A percentile compares a stretch with the other conserved stretches of the same genome.
Conservation (phyloP, 2,888 invertebrate genomes). For the Folsomia candida region DNA sequence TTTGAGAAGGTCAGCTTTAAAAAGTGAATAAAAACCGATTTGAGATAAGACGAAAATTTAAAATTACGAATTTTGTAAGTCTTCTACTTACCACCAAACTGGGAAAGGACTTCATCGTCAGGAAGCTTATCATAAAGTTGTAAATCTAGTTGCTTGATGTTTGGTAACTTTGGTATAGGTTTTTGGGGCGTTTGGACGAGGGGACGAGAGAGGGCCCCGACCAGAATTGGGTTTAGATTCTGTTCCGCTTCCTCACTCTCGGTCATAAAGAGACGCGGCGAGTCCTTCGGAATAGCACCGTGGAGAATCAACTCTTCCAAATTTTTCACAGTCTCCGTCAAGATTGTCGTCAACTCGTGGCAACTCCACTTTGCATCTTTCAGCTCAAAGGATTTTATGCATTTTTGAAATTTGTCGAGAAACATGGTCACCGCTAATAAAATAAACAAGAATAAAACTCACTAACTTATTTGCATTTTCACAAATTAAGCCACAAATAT, state of each 20-base stretch:
- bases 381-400: conserved; percentile 30
- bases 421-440: conserved; percentile 32
- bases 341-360: conserved; percentile 25
- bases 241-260: background rate
- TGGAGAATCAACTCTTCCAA: conserved; percentile 32
- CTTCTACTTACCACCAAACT: conserved; percentile 22
- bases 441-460: too few relatives aligned
- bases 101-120: conserved; percentile 26
- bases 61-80: too few relatives aligned
- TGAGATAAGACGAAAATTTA: too few relatives aligned
- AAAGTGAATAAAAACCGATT: too few relatives aligned
- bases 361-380: conserved; percentile 38
- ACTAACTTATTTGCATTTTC: too few relatives aligned
- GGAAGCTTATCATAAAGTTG: conserved; percentile 35
- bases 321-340: conserved; percentile 25
- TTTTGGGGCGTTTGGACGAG: too few relatives aligned
- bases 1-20: too few relatives aligned
- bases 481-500: too few relatives aligned
- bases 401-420: conserved; percentile 17
- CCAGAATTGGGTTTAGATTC: too few relatives aligned
- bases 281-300: conserved; percentile 31
- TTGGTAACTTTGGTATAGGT: conserved; percentile 23
- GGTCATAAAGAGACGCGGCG: conserved; percentile 1
- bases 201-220: too few relatives aligned
- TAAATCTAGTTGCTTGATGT: conserved; percentile 33